A percentile compares a stretch with the other conserved stretches of the same genome.
Evolutionary conservation across 2,797 vertebrate genomes (phyloP).

Genomic region (Eulemur mongoz): DNA sequence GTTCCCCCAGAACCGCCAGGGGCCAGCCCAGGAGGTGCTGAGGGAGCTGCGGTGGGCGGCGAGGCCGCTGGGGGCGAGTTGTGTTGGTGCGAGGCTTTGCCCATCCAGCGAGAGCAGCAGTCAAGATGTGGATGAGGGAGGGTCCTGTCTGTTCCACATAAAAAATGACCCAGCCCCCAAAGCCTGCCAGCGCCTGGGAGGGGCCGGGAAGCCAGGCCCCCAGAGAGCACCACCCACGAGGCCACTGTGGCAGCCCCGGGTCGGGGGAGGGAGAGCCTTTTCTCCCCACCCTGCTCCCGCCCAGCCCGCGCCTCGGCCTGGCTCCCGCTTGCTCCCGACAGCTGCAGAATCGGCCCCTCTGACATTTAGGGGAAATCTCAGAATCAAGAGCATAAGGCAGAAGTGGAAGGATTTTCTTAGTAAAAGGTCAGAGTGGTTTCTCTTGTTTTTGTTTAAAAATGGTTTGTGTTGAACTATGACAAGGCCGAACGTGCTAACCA

Average conservation of each 20-base stretch:
- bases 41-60: too few relatives aligned
- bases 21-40: not conserved
- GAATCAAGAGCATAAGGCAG: slow-evolving; percentile 81
- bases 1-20: not conserved
- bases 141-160: too few relatives aligned
- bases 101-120: not conserved
- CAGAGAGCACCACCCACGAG: not conserved
- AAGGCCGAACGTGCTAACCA: slow-evolving; percentile 50
- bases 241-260: not conserved
- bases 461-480: slow-evolving; percentile 76
- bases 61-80: not conserved
- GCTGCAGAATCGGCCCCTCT: slow-evolving; percentile 68
- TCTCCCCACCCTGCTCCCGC: not conserved
- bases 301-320: not conserved
- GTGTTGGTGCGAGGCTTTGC: not conserved
- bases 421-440: slow-evolving; percentile 85
- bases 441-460: slow-evolving; percentile 75
- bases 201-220: not conserved
- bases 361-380: slow-evolving; percentile 86
- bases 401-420: slow-evolving; percentile 85
- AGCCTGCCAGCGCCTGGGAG: not conserved
- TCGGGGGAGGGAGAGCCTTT: not conserved
- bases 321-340: not conserved
- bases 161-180: not conserved
- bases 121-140: too few relatives aligned